These are phyloP conservation scores for Argentina silus DNA, from an alignment of 2,797 vertebrate genomes.

Conservation along the genomic window DNA sequence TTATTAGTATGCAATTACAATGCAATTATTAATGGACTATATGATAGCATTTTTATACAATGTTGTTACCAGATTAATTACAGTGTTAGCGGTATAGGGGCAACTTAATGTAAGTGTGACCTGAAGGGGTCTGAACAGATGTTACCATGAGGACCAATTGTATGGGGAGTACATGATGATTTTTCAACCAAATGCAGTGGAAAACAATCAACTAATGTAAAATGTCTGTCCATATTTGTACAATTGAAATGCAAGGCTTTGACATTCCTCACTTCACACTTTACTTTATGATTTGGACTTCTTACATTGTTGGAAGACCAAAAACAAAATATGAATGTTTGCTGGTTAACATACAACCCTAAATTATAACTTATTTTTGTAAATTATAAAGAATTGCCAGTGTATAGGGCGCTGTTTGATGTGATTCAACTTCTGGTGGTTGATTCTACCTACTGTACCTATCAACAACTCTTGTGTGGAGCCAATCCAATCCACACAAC, in stretches of 20 bases:
- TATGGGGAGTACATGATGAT: slow-evolving; percentile 11
- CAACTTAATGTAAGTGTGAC: no score
- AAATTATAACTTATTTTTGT: slow-evolving; percentile 39
- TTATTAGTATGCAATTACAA: no score
- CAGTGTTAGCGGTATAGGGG: no score
- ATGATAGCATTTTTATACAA: no score
- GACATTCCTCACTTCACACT: slow-evolving; percentile 32
- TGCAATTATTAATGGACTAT: no score
- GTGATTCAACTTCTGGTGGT: slow-evolving; percentile 14
- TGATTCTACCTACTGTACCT: slow-evolving; percentile 26
- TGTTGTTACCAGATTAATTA: no score
- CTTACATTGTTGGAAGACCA: neutral
- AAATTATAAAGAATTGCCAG: slow-evolving; percentile 2
- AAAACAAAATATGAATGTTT: slow-evolving; percentile 14
- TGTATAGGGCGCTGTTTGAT: slow-evolving; percentile 23
- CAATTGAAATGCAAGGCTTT: neutral
- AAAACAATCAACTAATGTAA: slow-evolving; percentile 48
- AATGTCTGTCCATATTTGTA: slow-evolving; percentile 10
- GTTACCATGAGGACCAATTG: neutral
- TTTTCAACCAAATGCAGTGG: slow-evolving; percentile 45
- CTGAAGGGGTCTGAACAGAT: neutral
- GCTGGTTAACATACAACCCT: slow-evolving; percentile 12
- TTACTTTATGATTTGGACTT: slow-evolving; percentile 7
- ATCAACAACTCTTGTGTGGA: slow-evolving; percentile 10
- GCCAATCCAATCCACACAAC: slow-evolving; percentile 37